These are phyloP conservation scores for Calameuta filiformis DNA, from an alignment of 2,888 invertebrate species.

Conservation along the genomic window DNA sequence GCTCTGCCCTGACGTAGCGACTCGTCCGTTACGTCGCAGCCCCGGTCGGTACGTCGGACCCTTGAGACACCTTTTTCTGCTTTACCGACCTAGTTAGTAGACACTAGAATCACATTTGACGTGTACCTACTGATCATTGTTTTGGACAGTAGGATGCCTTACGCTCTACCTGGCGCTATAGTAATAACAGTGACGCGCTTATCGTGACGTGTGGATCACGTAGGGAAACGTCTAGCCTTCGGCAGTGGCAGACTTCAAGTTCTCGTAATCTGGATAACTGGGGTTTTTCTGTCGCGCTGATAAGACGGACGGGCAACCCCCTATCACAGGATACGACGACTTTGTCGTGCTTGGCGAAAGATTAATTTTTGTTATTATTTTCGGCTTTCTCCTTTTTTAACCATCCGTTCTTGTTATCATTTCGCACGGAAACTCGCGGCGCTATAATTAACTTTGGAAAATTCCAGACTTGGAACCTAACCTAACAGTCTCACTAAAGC, in stretches of 20 bases:
- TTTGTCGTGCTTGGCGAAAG: background rate
- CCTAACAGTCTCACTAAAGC: background rate
- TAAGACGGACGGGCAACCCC: background rate
- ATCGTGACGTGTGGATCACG: background rate
- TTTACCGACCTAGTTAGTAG: background rate
- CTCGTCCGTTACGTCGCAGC: background rate
- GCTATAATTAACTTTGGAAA: background rate
- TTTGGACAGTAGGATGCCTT: background rate
- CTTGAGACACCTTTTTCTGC: background rate
- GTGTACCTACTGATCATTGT: background rate
- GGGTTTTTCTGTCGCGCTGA: background rate
- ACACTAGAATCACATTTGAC: background rate
- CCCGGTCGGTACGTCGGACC: background rate
- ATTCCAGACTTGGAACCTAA: background rate
- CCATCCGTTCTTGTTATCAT: background rate
- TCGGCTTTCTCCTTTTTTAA: background rate
- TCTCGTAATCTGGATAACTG: background rate
- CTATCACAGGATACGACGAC: background rate
- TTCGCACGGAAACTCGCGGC: background rate
- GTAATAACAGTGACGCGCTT: background rate
- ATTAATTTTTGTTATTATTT: background rate
- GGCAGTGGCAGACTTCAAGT: background rate
- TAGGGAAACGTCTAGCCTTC: background rate
- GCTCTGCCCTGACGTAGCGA: conserved; percentile 3
- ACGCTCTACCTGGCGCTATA: background rate